Base-by-base conservation (phyloP, 2,888 invertebrate genomes). In the Melanotus villosus region DNA sequence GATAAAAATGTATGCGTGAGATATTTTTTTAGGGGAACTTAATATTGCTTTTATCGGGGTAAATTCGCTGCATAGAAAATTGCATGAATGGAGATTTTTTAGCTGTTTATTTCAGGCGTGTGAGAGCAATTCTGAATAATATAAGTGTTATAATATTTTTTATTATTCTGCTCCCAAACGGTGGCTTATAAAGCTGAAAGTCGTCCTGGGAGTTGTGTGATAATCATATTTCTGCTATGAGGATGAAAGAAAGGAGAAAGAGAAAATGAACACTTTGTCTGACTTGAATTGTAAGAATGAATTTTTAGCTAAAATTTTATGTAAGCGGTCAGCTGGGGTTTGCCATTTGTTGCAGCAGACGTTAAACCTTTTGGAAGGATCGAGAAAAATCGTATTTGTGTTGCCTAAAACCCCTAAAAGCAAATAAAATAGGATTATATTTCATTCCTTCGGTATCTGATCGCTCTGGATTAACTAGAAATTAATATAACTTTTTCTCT, bases 141-240 rank as follows among this genome's bases (percentile, higher is more conserved):
- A 56, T 56, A 56, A 56, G 56, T 36, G 23, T 38, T 36, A 38
- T 38, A 36, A 56, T 56, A 56, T 56, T 56, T 56, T 52, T 56
- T 56, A 56, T 56, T 56, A 36, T 56, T 56, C 56, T 38, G 38
- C 56, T 56, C 56, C 36, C 38, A 34, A 56, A 38, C 36, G 56
- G 56, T 21, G 19, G 56, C 56, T 56, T 56, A 38, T 56, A 56
- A 56, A 56, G 56, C 56, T 38, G 50, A 62, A 50, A 38, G 36
- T 38, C 62, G 62, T 36, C 50, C 23, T 38, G 63, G 63, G 63
- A 63, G 41, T 54, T 63, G 54, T 41, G 54, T 38, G 63, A 63
- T 63, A 63, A 63, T 63, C 52, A 63, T 54, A 63, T 63, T 63
- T 63, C 52, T 38, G 45, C 32, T 56, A 65, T 21, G 19, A 32